Conservation (phyloP, 1,140 invertebrate genomes). For the Chymomyza costata region DNA sequence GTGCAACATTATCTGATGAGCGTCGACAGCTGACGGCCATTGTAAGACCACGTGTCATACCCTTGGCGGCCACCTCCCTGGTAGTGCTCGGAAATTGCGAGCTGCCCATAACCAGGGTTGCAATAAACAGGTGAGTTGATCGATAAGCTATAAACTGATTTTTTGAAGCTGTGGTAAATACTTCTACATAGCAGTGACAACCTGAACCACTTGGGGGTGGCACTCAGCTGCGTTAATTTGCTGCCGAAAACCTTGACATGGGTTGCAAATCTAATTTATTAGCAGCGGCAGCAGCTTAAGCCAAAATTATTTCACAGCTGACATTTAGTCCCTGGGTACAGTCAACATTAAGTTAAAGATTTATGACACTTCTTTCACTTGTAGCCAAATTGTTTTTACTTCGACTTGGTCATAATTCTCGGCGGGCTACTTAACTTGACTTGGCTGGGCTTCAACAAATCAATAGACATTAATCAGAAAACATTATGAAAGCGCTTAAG, state of each 20-base stretch:
- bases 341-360: too few relatives aligned
- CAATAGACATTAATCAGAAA: too few relatives aligned
- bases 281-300: too few relatives aligned
- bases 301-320: too few relatives aligned
- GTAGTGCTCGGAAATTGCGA: conserved; percentile 47
- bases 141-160: not conserved
- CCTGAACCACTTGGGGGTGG: not conserved
- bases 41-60: conserved; percentile 37
- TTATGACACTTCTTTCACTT: too few relatives aligned
- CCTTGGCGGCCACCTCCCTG: conserved; percentile 35
- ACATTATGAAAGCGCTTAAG: too few relatives aligned
- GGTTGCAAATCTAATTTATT: not conserved
- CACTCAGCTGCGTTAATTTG: conserved; percentile 11
- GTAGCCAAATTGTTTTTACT: too few relatives aligned
- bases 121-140: too few relatives aligned
- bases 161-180: not conserved
- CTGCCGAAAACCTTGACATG: conserved; percentile 26
- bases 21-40: conserved; percentile 28
- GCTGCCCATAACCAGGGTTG: conserved; percentile 26
- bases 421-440: too few relatives aligned
- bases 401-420: too few relatives aligned
- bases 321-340: too few relatives aligned
- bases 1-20: conserved; percentile 4
- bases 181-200: not conserved
- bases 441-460: too few relatives aligned